Conservation (phyloP, 2,113 vertebrate genomes). For the Atractosteus spatula region DNA sequence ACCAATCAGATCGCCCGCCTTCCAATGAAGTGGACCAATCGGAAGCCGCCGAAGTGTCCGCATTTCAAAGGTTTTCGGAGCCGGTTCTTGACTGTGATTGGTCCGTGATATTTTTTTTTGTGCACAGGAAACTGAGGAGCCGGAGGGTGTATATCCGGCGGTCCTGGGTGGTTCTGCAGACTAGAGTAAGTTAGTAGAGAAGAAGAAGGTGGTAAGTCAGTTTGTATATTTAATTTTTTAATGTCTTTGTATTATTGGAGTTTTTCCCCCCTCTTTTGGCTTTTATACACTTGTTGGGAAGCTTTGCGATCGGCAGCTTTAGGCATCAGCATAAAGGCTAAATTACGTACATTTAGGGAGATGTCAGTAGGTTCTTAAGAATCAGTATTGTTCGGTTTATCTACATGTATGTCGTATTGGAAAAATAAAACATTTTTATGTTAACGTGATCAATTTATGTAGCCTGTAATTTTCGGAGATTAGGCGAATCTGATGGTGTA, state of each 20-base stretch:
- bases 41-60: slow-evolving; percentile 12
- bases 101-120: slow-evolving; percentile 1
- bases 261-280: neutral
- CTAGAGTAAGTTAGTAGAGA: neutral
- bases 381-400: too few species aligned
- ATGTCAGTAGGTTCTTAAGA: too few species aligned
- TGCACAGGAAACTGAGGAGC: slow-evolving; percentile 1
- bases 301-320: too few species aligned
- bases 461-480: too few species aligned
- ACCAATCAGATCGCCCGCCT: slow-evolving; percentile 60
- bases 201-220: neutral
- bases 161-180: neutral
- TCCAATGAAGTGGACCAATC: slow-evolving; percentile 59
- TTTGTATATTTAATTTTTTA: neutral
- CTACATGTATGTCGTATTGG: too few species aligned
- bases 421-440: too few species aligned
- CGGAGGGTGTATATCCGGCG: slow-evolving; percentile 8
- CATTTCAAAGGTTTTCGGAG: neutral
- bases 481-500: too few species aligned
- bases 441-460: too few species aligned
- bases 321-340: too few species aligned
- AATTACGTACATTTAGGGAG: too few species aligned
- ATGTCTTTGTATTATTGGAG: neutral
- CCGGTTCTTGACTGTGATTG: slow-evolving; percentile 21
- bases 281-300: too few species aligned